Percentiles rank a stretch among this genome's conserved stretches.
Evolutionary conservation across 2,888 invertebrate species (phyloP).

Genomic region (Scotopteryx bipunctaria): DNA sequence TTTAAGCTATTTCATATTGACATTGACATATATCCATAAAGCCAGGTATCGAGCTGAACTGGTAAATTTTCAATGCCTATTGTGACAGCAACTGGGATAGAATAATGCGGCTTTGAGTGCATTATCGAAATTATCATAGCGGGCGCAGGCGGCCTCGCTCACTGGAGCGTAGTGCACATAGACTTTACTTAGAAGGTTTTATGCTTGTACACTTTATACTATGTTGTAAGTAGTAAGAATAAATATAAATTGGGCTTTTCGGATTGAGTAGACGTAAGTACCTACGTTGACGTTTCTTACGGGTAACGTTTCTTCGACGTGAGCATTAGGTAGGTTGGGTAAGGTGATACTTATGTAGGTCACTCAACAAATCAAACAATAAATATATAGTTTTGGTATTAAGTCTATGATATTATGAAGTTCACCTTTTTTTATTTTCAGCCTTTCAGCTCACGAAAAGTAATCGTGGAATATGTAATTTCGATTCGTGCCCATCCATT

Average conservation of each 20-base stretch:
- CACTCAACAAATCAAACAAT: no score
- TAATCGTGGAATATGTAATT: conserved; percentile 34
- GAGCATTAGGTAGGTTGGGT: no score
- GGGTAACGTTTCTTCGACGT: no score
- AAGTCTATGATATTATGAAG: no score
- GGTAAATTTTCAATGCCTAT: conserved; percentile 46
- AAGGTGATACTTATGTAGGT: no score
- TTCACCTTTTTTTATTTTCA: no score
- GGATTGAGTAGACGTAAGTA: no score
- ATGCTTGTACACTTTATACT: neutral
- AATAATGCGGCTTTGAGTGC: conserved; percentile 41
- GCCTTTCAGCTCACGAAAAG: conserved; percentile 5
- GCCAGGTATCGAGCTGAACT: conserved; percentile 27
- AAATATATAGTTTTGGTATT: no score
- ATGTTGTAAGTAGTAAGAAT: no score
- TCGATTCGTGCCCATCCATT: conserved; percentile 13
- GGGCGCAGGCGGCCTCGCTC: conserved; percentile 41
- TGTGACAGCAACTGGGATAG: conserved; percentile 46
- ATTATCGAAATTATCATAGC: conserved; percentile 55
- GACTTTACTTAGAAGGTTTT: neutral
- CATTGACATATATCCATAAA: conserved; percentile 11
- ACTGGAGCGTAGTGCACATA: conserved; percentile 36
- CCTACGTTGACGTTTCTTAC: no score
- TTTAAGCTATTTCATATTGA: conserved; percentile 12
- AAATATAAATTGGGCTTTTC: neutral